Percentiles rank a stretch among this genome's conserved stretches.
These are phyloP conservation scores for Plebejus argus DNA, from an alignment of 2,888 invertebrate genomes.

Conservation along the genomic window DNA sequence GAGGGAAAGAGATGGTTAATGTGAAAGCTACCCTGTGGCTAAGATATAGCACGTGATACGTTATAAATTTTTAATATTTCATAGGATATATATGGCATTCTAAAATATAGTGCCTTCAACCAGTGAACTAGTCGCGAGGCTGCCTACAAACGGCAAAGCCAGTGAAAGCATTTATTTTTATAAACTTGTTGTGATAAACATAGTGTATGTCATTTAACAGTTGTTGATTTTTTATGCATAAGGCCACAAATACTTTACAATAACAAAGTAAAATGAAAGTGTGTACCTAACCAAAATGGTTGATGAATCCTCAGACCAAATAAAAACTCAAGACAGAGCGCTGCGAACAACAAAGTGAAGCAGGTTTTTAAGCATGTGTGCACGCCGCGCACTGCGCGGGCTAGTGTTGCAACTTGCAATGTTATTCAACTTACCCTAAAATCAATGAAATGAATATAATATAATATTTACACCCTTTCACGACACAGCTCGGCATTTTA, in stretches of 20 bases:
- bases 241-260: conserved; percentile 22
- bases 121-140: conserved; percentile 76
- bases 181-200: conserved; percentile 61
- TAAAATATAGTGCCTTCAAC: conserved; percentile 69
- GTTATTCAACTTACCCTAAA: too few species aligned
- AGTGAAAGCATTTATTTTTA: conserved; percentile 79
- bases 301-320: too few species aligned
- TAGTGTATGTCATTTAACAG: conserved; percentile 49
- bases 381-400: too few species aligned
- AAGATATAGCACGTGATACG: not conserved
- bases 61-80: conserved; percentile 37
- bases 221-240: conserved; percentile 40
- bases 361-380: too few species aligned
- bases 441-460: too few species aligned
- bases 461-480: too few species aligned
- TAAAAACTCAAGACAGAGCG: too few species aligned
- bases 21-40: not conserved
- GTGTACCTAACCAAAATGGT: not conserved
- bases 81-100: conserved; percentile 32
- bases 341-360: too few species aligned
- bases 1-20: not conserved
- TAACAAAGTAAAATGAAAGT: not conserved
- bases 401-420: too few species aligned
- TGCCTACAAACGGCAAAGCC: conserved; percentile 53
- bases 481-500: too few species aligned